A percentile compares a stretch with the other conserved stretches of the same genome.
Conservation (phyloP, 2,888 invertebrate genomes). For the Thysanoteuthis rhombus region DNA sequence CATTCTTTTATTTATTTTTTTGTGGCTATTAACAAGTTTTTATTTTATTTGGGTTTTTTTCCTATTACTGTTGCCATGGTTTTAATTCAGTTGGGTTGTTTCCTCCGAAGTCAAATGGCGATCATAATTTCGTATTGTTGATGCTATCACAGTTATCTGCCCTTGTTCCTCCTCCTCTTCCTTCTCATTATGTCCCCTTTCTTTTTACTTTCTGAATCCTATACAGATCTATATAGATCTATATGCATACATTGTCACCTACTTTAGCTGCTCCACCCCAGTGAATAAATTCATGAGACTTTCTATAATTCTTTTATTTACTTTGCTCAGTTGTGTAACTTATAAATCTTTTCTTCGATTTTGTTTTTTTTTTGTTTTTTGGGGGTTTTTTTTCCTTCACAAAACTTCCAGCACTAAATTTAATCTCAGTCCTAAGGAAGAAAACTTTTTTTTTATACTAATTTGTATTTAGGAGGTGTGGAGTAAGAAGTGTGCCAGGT, state of each 20-base stretch:
- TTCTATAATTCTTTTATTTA: not conserved
- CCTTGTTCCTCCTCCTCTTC: not conserved
- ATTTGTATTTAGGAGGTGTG: too few relatives aligned
- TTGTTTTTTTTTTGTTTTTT: too few relatives aligned
- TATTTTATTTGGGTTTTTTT: not conserved
- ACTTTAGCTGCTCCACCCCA: not conserved
- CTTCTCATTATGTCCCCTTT: not conserved
- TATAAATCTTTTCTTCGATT: too few relatives aligned
- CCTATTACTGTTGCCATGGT: not conserved
- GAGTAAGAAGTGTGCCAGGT: too few relatives aligned
- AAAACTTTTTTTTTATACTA: too few relatives aligned
- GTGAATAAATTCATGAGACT: not conserved
- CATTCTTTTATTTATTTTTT: not conserved
- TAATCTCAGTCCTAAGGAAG: too few relatives aligned
- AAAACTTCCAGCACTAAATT: too few relatives aligned
- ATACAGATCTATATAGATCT: not conserved
- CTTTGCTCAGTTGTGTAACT: not conserved
- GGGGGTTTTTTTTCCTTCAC: too few relatives aligned
- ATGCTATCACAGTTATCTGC: constrained; percentile 25
- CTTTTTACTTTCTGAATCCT: not conserved
- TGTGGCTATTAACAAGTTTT: not conserved
- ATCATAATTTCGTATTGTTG: constrained; percentile 19
- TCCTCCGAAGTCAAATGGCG: too few relatives aligned
- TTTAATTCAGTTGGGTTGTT: not conserved
- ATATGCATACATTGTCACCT: not conserved